A percentile compares a stretch with the other conserved stretches of the same genome.
Conservation (phyloP, 2,888 invertebrate species). For the Nomada ferruginata region DNA sequence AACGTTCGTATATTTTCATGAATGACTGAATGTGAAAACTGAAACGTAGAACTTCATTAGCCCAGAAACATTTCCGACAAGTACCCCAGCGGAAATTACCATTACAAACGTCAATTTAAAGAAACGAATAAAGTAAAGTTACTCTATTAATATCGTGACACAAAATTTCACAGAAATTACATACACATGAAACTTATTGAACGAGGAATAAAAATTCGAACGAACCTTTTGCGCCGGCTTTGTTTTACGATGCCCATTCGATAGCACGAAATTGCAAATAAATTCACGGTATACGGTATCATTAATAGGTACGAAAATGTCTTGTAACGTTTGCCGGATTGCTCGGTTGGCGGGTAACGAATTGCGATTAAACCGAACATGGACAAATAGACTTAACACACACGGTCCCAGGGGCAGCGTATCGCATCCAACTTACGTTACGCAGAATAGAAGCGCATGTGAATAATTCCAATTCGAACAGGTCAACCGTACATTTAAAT, state of each 20-base stretch:
- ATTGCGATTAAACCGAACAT: slow-evolving; percentile 45
- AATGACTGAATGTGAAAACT: too few relatives aligned
- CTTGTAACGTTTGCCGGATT: slow-evolving; percentile 24
- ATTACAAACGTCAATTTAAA: too few relatives aligned
- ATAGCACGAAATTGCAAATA: slow-evolving; percentile 26
- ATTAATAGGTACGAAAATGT: slow-evolving; percentile 24
- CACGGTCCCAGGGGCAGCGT: slow-evolving; percentile 18
- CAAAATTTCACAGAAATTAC: background rate
- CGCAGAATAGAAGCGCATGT: slow-evolving; percentile 26
- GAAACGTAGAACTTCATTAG: too few relatives aligned
- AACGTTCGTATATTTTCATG: too few relatives aligned
- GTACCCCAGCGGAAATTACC: too few relatives aligned
- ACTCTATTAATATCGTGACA: background rate
- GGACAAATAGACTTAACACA: slow-evolving; percentile 48
- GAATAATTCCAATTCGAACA: slow-evolving; percentile 53
- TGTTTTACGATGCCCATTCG: background rate
- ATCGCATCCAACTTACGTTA: slow-evolving; percentile 45
- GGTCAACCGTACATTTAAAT: slow-evolving; percentile 53
- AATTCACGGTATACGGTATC: slow-evolving; percentile 2
- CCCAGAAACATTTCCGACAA: too few relatives aligned
- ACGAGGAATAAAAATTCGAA: background rate
- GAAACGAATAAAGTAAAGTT: background rate
- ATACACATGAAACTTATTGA: background rate
- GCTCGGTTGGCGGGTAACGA: slow-evolving; percentile 15
- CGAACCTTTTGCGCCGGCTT: background rate